Base-by-base conservation (phyloP, 1,140 invertebrate genomes). In the Aleiodes sp. region DNA sequence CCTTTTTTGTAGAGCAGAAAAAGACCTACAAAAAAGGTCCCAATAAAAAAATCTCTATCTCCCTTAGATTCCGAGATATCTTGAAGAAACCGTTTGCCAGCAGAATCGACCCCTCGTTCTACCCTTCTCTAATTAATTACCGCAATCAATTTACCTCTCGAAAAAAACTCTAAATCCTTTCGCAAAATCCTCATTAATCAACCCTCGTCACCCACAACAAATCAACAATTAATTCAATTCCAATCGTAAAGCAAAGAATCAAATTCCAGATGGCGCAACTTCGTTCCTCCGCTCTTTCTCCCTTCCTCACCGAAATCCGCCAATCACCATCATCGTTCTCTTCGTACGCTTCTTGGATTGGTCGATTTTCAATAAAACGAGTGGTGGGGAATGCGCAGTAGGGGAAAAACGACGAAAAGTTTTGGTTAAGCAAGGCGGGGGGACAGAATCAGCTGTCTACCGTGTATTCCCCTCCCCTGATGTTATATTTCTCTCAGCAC, bases 381-480 rank as follows among this genome's bases (percentile, higher is more conserved):
- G 12, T 2, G 2, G 46, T 10, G 46, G 46, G 16, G 16, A 1
- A 52, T 52, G 46, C 46, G 46, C 21, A 19, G 4, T 7, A 24
- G 64, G 28, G 29, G 64, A 19, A 16, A 65, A 52, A 24, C 21
- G 16, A 1, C 7, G 19, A 52, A 57, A 33, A 37, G n/a, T n/a
- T n/a, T n/a, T n/a, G n/a, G n/a, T n/a, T n/a, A n/a, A n/a, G n/a
- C n/a, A n/a, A 56, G 8, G 28, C 7, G 19, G 46, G 72, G 56
- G 57, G 70, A 66, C 37, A 37, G 33, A 33, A 78, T 78, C 76
- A 78, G 76, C 76, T 78, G 75, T 59, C 29, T n/a, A 65, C 33
- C 57, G 59, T 62, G 39, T 21, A n/a, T 52, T 29, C 35, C 21
- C n/a, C 37, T 59, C 37, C 57, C 57, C 56, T 31, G 29, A 16